phyloP scores from a whole-genome alignment of 2,113 vertebrate genomes.

The Lathamus discolor region DNA sequence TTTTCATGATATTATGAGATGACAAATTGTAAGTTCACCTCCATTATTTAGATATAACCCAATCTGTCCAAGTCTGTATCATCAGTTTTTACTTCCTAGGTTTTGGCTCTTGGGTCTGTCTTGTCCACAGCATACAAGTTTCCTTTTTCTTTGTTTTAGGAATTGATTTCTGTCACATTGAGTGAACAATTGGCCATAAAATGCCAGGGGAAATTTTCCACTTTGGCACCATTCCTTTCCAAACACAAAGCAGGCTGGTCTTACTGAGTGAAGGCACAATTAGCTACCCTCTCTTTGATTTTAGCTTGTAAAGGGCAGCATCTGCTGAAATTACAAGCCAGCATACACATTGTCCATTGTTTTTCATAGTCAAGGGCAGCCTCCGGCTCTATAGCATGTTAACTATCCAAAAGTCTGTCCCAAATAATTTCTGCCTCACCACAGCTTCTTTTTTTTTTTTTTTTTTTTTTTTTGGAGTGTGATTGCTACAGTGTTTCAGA shows the following conservation, averaged over 20 bases:
- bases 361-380: not conserved
- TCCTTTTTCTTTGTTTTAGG: not conserved
- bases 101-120: not conserved
- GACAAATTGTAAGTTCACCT: not conserved
- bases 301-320: not conserved
- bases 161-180: not conserved
- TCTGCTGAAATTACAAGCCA: not conserved
- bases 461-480: not conserved
- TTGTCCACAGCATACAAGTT: not conserved
- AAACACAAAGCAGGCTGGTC: not conserved
- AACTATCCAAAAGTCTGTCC: not conserved
- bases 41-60: not conserved
- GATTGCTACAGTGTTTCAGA: not conserved
- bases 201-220: not conserved
- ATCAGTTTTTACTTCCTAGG: not conserved
- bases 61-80: not conserved
- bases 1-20: not conserved
- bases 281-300: not conserved
- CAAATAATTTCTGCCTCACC: not conserved
- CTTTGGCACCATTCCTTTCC: not conserved
- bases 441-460: not conserved
- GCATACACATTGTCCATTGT: not conserved
- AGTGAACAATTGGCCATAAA: not conserved
- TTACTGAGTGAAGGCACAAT: not conserved
- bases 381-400: not conserved